phyloP scores from a whole-genome alignment of 2,888 invertebrate genomes.

The Ormyrus nitidulus region DNA sequence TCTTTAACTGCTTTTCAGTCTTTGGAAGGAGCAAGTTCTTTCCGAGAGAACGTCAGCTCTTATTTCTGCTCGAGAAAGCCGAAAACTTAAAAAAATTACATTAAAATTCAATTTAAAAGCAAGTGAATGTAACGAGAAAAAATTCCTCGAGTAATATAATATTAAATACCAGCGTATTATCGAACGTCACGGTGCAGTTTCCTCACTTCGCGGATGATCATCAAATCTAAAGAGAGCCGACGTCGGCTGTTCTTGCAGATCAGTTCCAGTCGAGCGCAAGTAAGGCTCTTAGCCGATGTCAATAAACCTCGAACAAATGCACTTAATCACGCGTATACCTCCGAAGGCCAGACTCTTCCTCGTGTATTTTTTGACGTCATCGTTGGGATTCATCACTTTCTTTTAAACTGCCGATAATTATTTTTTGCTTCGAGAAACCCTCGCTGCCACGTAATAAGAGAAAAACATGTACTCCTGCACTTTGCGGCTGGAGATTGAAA shows the following conservation, averaged over 20 bases:
- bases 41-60: too few species aligned
- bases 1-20: too few species aligned
- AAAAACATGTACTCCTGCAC: too few species aligned
- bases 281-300: constrained; percentile 62
- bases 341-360: constrained; percentile 40
- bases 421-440: background rate
- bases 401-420: constrained; percentile 30
- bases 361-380: constrained; percentile 26
- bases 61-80: too few species aligned
- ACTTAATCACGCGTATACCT: constrained; percentile 64
- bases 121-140: too few species aligned
- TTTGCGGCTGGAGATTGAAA: too few species aligned
- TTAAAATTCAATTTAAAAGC: too few species aligned
- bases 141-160: constrained; percentile 21
- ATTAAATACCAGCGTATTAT: constrained; percentile 24
- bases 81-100: too few species aligned
- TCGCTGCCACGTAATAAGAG: too few species aligned
- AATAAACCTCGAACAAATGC: constrained; percentile 65
- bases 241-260: constrained; percentile 63
- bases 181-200: constrained; percentile 32
- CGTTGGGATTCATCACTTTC: constrained; percentile 25
- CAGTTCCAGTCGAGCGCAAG: constrained; percentile 64
- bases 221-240: constrained; percentile 60
- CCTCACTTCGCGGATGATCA: constrained; percentile 44
- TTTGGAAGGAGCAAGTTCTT: too few species aligned